Evolutionary conservation across 2,113 vertebrate genomes (phyloP).

Genomic region (Ameiurus melas): DNA sequence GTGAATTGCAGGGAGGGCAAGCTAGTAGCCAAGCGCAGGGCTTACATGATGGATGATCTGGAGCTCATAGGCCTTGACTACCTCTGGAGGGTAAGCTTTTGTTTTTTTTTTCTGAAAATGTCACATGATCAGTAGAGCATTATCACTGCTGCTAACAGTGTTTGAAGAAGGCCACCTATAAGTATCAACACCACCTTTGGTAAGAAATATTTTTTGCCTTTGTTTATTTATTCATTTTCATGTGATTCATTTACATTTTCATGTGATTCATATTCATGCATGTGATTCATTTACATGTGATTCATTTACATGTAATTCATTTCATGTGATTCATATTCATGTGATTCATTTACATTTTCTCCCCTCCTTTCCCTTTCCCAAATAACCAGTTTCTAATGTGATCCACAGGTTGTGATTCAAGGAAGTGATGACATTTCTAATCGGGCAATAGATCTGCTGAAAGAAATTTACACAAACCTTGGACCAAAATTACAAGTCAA

Average conservation of each 20-base stretch:
- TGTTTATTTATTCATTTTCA: too few relatives aligned
- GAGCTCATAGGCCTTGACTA: slow-evolving; percentile 98
- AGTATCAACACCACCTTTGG: neutral
- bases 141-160: neutral
- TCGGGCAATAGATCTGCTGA: slow-evolving; percentile 95
- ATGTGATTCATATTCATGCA: too few relatives aligned
- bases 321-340: too few relatives aligned
- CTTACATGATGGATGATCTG: slow-evolving; percentile 99
- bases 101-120: neutral
- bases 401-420: slow-evolving; percentile 91
- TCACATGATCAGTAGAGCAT: neutral
- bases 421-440: slow-evolving; percentile 95
- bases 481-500: slow-evolving; percentile 96
- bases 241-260: too few relatives aligned
- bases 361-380: too few relatives aligned
- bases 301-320: too few relatives aligned
- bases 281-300: too few relatives aligned
- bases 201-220: too few relatives aligned
- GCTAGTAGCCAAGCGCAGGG: slow-evolving; percentile 92
- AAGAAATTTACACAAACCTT: slow-evolving; percentile 98
- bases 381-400: neutral
- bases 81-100: slow-evolving; percentile 88
- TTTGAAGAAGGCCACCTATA: neutral
- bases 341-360: too few relatives aligned
- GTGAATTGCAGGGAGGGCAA: slow-evolving; percentile 99